Conservation (phyloP, 2,888 invertebrate species). For the Melanotus villosus region DNA sequence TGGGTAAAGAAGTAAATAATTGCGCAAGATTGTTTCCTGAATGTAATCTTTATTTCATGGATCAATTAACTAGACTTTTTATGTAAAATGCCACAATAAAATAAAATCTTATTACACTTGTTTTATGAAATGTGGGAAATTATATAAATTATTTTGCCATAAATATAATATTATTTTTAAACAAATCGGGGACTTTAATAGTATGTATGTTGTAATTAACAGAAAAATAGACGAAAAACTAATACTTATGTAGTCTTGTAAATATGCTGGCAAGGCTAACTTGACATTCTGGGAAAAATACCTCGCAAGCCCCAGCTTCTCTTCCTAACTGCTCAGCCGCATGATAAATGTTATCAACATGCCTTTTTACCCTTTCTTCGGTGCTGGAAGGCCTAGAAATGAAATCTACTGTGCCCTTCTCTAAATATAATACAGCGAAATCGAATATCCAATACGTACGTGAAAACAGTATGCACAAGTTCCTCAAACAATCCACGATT, state of each 20-base stretch:
- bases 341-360: slow-evolving; percentile 68
- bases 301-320: slow-evolving; percentile 64
- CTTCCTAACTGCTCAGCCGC: slow-evolving; percentile 71
- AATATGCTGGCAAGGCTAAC: slow-evolving; percentile 69
- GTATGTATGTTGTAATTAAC: no score
- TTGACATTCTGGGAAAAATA: slow-evolving; percentile 65
- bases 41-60: slow-evolving; percentile 73
- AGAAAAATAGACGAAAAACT: no score
- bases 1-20: slow-evolving; percentile 72
- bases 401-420: no score
- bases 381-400: slow-evolving; percentile 69
- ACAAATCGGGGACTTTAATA: no score
- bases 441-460: slow-evolving; percentile 71
- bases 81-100: slow-evolving; percentile 20
- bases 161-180: not conserved
- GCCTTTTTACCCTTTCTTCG: slow-evolving; percentile 57
- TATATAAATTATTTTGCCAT: not conserved
- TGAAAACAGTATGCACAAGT: slow-evolving; percentile 76
- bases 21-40: slow-evolving; percentile 76
- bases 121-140: no score
- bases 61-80: slow-evolving; percentile 70
- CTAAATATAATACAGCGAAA: not conserved
- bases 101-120: not conserved
- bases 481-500: slow-evolving; percentile 76
- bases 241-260: slow-evolving; percentile 58